Conservation (phyloP, 2,888 invertebrate genomes). For the Horisme vitalbata region DNA sequence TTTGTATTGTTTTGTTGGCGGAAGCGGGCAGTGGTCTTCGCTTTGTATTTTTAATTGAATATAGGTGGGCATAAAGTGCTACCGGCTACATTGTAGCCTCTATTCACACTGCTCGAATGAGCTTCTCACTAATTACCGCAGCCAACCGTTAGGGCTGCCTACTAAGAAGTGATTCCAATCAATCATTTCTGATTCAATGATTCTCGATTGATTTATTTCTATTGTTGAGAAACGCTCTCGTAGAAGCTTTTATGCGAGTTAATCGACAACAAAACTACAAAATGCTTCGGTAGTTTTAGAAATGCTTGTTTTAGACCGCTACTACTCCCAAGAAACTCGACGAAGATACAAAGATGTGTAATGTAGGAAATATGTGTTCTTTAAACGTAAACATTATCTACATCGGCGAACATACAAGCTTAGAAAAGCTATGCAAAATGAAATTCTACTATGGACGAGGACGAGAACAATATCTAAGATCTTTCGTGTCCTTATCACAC, state of each 20-base stretch:
- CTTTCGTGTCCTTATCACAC: slow-evolving; percentile 4
- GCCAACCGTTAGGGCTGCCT: slow-evolving; percentile 52
- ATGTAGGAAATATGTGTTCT: slow-evolving; percentile 4
- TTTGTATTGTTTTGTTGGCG: slow-evolving; percentile 39
- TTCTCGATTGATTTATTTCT: slow-evolving; percentile 3
- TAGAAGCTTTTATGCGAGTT: background rate
- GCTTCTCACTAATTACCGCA: slow-evolving; percentile 70
- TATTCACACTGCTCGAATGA: slow-evolving; percentile 66
- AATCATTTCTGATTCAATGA: slow-evolving; percentile 9
- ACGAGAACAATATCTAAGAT: slow-evolving; percentile 2
- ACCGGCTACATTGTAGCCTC: slow-evolving; percentile 67
- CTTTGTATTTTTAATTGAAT: slow-evolving; percentile 71
- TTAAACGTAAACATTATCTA: slow-evolving; percentile 5
- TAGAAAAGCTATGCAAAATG: slow-evolving; percentile 9
- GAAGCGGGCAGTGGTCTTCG: slow-evolving; percentile 40
- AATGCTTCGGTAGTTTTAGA: slow-evolving; percentile 6
- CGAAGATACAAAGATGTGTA: background rate
- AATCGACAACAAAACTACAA: background rate
- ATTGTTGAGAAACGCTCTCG: background rate
- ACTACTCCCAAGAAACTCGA: too few relatives aligned
- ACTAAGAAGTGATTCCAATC: slow-evolving; percentile 3
- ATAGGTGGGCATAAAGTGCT: slow-evolving; percentile 53
- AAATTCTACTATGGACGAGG: background rate
- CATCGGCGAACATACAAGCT: slow-evolving; percentile 7
- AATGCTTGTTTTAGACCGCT: background rate